Evolutionary conservation across 2,888 invertebrate genomes (phyloP), one percentile per base, ranked within the genome.

Genomic region (Aleiodes testaceus): DNA sequence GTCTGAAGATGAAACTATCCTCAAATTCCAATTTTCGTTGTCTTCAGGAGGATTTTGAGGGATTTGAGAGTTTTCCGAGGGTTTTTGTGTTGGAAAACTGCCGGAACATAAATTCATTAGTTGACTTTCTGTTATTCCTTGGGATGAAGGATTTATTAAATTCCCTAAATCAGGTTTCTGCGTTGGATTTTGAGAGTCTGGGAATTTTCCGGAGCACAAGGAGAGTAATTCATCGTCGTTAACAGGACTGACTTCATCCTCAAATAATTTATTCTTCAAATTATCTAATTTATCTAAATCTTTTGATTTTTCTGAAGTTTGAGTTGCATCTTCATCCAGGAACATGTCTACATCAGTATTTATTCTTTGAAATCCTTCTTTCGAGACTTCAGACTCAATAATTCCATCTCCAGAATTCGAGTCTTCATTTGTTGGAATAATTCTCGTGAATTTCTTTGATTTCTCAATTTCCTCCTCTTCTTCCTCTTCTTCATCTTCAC

Each of bases 41-140:
- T 65, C 59, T 12, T 70, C 49, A 72, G 79, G 82, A 77, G 9
- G 36, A 6, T 5, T 36, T 11, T 36, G 9, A 26, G 36, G 7
- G 9, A 4, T 5, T 4, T 26, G 3, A 26, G 5, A 4, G 5
- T 5, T 36, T 36, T 9, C 9, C 9, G 36, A 11, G 11, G 11
- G 7, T 2, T 36, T 36, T 3, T 85, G 89, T 75, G 82, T 88
- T 70, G 81, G 87, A 84, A 90, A 93, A 77, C 82, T 89, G 3
- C 92, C 93, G 0, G 90, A 90, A 77, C 90, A 90, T 9, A 90
- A 77, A 1, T 87, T 88, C 66, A 89, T 68, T 18, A 87, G 66
- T 53, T 87, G 85, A 0, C 82, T 78, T 5, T 83, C 84, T 2
- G 81, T 75, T 6, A 80, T 72, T 50, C 76, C 70, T 1, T 44